These are phyloP conservation scores for Cryptus viduatorius DNA, from an alignment of 2,888 invertebrate genomes.

Conservation along the genomic window DNA sequence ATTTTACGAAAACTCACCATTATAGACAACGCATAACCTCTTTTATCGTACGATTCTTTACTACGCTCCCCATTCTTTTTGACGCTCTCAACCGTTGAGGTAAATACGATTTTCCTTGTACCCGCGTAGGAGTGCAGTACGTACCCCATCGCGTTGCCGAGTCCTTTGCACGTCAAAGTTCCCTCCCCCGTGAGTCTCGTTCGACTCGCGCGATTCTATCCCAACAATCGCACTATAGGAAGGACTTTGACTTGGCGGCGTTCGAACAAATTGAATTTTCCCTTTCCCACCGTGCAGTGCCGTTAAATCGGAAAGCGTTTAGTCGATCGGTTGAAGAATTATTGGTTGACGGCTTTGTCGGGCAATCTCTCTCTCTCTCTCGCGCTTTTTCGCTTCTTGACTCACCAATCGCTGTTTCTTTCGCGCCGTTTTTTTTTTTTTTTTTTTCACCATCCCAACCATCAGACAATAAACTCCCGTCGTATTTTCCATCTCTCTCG, in stretches of 20 bases:
- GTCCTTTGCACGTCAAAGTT: slow-evolving; percentile 56
- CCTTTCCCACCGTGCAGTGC: slow-evolving; percentile 27
- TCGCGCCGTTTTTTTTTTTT: slow-evolving; percentile 20
- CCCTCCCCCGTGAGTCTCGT: slow-evolving; percentile 11
- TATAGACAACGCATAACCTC: neutral
- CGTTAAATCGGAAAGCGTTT: slow-evolving; percentile 75
- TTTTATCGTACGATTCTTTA: neutral
- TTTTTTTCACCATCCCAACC: slow-evolving; percentile 25
- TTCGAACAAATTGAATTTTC: slow-evolving; percentile 73
- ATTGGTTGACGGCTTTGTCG: slow-evolving; percentile 69
- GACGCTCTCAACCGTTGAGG: neutral
- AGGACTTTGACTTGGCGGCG: slow-evolving; percentile 52
- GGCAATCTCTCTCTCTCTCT: slow-evolving; percentile 18
- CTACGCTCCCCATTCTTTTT: slow-evolving; percentile 16
- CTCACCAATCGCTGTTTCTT: slow-evolving; percentile 14
- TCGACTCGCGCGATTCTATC: slow-evolving; percentile 19
- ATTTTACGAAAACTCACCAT: neutral
- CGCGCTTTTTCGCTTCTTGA: neutral
- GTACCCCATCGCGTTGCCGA: neutral
- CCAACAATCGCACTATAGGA: slow-evolving; percentile 37
- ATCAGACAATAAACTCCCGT: slow-evolving; percentile 59
- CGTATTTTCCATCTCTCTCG: slow-evolving; percentile 29
- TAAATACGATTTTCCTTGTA: slow-evolving; percentile 37
- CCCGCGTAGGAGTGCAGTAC: neutral
- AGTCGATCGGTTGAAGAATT: slow-evolving; percentile 75